phyloP scores from a whole-genome alignment of 2,113 vertebrate species.

The Ctenomys sociabilis region DNA sequence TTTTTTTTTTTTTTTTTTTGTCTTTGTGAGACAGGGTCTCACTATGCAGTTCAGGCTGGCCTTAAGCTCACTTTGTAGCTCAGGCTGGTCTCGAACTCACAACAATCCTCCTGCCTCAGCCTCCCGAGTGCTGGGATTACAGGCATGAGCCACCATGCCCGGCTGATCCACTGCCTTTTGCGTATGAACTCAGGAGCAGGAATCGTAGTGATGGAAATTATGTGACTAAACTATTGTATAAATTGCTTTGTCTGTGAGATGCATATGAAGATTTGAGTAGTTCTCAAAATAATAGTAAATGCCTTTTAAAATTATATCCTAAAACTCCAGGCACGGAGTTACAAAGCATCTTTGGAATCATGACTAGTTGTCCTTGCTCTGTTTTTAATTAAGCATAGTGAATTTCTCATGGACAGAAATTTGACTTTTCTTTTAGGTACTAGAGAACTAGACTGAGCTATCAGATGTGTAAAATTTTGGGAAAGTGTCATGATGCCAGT shows the following conservation, averaged over 20 bases:
- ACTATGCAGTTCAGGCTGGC: no score
- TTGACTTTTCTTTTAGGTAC: background rate
- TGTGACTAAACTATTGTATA: background rate
- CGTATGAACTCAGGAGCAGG: background rate
- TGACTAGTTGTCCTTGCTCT: background rate
- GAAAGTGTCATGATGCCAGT: background rate
- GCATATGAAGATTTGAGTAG: background rate
- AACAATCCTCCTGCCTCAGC: no score
- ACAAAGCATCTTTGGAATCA: background rate
- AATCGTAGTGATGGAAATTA: background rate
- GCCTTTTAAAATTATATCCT: background rate
- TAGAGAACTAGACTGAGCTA: background rate
- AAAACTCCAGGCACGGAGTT: background rate
- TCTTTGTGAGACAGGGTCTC: no score
- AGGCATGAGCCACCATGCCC: no score
- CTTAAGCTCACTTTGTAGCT: no score
- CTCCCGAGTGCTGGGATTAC: no score
- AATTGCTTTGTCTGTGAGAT: background rate
- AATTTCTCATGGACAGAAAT: background rate
- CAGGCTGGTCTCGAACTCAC: no score
- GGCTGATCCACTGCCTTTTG: background rate
- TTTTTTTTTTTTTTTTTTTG: no score
- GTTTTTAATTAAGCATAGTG: constrained; percentile 11
- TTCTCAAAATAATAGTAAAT: constrained; percentile 8
- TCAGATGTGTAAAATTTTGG: constrained; percentile 4